A percentile compares a stretch with the other conserved stretches of the same genome.
Evolutionary conservation across 2,888 invertebrate genomes (phyloP).

Genomic region (Pelosia muscerda): DNA sequence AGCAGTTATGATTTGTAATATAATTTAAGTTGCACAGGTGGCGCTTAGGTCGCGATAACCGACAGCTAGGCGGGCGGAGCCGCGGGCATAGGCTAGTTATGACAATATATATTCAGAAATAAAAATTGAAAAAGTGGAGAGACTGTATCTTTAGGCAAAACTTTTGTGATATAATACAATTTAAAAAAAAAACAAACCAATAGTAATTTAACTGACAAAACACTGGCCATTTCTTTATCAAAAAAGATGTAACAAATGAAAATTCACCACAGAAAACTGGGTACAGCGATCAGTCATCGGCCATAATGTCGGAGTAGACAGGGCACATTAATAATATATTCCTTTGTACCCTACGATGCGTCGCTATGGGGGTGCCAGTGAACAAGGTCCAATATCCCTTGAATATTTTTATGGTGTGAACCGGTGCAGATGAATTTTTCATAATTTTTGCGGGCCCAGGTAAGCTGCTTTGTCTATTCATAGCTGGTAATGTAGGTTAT

Average conservation of each 20-base stretch:
- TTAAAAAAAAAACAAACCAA: neutral
- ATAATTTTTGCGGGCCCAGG: slow-evolving; percentile 20
- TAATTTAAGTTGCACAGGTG: no score
- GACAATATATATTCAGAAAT: no score
- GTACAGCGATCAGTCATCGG: slow-evolving; percentile 18
- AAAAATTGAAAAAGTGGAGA: no score
- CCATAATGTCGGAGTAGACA: slow-evolving; percentile 14
- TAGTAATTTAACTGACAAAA: neutral
- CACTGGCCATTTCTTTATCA: neutral
- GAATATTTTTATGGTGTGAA: slow-evolving; percentile 35
- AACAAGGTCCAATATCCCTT: slow-evolving; percentile 29
- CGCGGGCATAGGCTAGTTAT: no score
- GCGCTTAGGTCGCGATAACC: no score
- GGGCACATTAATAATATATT: slow-evolving; percentile 23
- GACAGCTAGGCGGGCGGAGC: no score
- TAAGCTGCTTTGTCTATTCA: slow-evolving; percentile 18
- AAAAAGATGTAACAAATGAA: slow-evolving; percentile 14
- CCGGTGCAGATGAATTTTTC: slow-evolving; percentile 37
- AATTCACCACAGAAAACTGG: slow-evolving; percentile 9
- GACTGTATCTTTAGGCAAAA: no score
- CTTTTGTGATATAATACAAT: neutral
- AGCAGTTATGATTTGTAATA: no score
- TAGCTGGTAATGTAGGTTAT: slow-evolving; percentile 10
- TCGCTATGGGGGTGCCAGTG: slow-evolving; percentile 6
- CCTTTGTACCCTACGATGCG: slow-evolving; percentile 21